Evolutionary conservation across 2,888 invertebrate species (phyloP).

Genomic region (Melieria crassipennis): DNA sequence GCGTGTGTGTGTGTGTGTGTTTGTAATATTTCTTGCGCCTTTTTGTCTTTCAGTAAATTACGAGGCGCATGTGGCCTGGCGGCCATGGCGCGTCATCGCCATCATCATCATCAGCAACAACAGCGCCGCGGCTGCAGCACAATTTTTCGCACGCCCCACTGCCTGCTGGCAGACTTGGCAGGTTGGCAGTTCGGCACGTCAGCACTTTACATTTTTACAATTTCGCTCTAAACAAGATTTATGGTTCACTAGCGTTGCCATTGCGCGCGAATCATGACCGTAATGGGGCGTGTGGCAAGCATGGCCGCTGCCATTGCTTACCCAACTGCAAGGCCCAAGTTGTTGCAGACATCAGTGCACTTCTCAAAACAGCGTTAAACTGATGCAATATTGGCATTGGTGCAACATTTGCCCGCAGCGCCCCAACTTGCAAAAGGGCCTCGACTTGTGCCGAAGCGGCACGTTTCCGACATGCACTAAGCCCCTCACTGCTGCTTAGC

Average conservation of each 20-base stretch:
- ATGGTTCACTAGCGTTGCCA: conserved; percentile 47
- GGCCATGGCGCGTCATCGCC: conserved; percentile 13
- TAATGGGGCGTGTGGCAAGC: neutral
- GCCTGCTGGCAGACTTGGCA: conserved; percentile 16
- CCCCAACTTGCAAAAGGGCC: neutral
- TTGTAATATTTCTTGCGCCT: neutral
- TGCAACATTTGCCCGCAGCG: no score
- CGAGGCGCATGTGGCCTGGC: conserved; percentile 10
- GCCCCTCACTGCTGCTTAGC: no score
- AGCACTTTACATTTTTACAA: conserved; percentile 44
- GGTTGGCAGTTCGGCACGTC: conserved; percentile 22
- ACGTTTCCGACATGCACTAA: no score
- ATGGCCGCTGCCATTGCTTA: no score
- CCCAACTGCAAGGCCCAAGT: no score
- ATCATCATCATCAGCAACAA: conserved; percentile 30
- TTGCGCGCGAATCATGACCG: conserved; percentile 21
- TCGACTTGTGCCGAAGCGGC: neutral
- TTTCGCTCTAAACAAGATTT: conserved; percentile 50
- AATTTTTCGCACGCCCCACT: no score
- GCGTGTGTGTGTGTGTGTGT: neutral
- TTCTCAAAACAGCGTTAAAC: no score
- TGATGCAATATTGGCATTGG: no score
- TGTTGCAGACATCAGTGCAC: no score
- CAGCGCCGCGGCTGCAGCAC: no score
- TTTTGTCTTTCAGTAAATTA: conserved; percentile 28